phyloP scores from a whole-genome alignment of 1,140 invertebrate species.

The Latrodectus geometricus region DNA sequence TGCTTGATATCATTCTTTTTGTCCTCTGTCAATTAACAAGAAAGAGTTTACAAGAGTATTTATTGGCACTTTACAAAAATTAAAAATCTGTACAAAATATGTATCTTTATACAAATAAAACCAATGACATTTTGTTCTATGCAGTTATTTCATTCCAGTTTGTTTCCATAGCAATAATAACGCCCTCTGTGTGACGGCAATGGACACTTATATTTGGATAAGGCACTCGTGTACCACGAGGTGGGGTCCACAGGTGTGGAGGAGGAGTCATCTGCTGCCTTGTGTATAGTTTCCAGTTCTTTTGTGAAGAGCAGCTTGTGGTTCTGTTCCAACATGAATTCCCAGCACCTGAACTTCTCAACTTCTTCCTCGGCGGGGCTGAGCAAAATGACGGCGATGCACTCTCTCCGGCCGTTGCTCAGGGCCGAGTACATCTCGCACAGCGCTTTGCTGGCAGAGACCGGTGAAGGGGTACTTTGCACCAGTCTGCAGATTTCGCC shows the following conservation, averaged over 20 bases:
- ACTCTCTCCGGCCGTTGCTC: conserved; percentile 20
- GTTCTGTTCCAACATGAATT: conserved; percentile 92
- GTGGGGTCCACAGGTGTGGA: conserved; percentile 6
- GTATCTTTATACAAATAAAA: no score
- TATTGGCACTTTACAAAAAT: no score
- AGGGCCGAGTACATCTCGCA: conserved; percentile 80
- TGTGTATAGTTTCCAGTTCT: conserved; percentile 80
- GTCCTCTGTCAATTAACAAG: no score
- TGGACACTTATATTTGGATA: conserved; percentile 57
- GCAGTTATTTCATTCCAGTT: not conserved
- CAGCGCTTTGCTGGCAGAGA: conserved; percentile 73
- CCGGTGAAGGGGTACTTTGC: conserved; percentile 9
- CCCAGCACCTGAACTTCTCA: conserved; percentile 91
- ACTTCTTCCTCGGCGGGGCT: conserved; percentile 76
- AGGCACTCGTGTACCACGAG: conserved; percentile 32
- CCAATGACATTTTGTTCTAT: no score
- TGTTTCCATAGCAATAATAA: conserved; percentile 55
- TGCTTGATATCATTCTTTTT: no score
- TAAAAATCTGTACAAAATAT: no score
- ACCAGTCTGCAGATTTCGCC: conserved; percentile 28
- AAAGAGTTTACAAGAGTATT: no score
- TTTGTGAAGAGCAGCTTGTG: conserved; percentile 88
- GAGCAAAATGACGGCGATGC: conserved; percentile 75
- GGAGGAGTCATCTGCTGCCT: conserved; percentile 5
- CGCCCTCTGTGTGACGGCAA: conserved; percentile 48